Base-by-base conservation (phyloP, 2,888 invertebrate species). In the Chrysolina oricalcia region DNA sequence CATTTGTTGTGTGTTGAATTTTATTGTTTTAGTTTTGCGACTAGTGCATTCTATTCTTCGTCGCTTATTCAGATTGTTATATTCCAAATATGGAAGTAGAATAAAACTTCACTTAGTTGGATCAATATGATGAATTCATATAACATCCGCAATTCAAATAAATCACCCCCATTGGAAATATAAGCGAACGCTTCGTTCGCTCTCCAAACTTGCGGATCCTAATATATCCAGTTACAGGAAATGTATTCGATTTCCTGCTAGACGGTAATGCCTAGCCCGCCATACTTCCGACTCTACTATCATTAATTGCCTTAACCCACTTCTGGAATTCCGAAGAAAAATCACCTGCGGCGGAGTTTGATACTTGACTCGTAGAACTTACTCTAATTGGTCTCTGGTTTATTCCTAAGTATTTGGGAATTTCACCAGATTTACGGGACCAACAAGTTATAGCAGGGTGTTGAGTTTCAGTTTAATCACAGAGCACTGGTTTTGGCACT, bases 181-280 rank as follows among this genome's bases (percentile, higher is more conserved):
- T 53, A 53, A 53, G 21, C 21, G 59, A 27, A 27, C 59, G 59
- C 23, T 23, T 8, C 10, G 15, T 27, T 59, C 27, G 27, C 59
- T 59, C 59, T 27, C 6, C 27, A 0, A 59, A 59, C 35, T 23
- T 59, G 35, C 59, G 59, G 17, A 59, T 59, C 15, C 27, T n/a
- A 65, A 74, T 74, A 74, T 76, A 77, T 78, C 80, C 75, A 73
- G 67, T 73, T 73, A 68, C 77, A 73, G 81, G 81, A 81, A 81
- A 75, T 77, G 77, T 73, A 76, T 80, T 80, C 78, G 79, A 80
- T 80, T 81, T 80, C 80, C 80, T 68, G 68, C 67, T 50, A 15
- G 17, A 27, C 46, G 66, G 48, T 66, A 21, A 66, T 35, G 41
- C 43, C 56, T 43, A 41, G 66, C 48, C 70, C 23, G 70, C 70